A percentile compares a stretch with the other conserved stretches of the same genome.
Conservation (phyloP, 1,140 invertebrate genomes). For the Zaprionus vittiger region DNA sequence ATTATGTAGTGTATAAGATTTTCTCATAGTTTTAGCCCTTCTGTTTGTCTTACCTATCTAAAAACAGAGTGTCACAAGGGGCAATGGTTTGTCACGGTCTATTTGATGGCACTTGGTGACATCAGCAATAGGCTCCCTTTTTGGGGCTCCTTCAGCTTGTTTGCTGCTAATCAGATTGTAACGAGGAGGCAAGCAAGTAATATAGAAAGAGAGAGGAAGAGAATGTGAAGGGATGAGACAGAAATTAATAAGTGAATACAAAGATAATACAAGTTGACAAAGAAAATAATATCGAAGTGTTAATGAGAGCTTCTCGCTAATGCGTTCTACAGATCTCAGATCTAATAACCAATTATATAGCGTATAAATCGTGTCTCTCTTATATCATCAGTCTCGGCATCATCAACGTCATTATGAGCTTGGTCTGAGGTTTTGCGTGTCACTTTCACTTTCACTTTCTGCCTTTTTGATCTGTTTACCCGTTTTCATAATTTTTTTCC, state of each 20-base stretch:
- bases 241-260: conserved; percentile 1
- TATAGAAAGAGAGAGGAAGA: background rate
- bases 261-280: background rate
- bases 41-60: conserved; percentile 2
- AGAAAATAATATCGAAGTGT: background rate
- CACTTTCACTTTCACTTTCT: conserved; percentile 73
- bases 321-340: background rate
- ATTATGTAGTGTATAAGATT: conserved; percentile 17
- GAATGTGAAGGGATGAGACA: background rate
- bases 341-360: conserved; percentile 1
- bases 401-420: background rate
- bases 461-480: conserved; percentile 45
- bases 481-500: conserved; percentile 72
- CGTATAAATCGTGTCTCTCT: background rate
- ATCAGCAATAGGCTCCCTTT: conserved; percentile 48
- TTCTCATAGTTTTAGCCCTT: conserved; percentile 16
- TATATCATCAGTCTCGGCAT: conserved; percentile 27
- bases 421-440: conserved; percentile 50
- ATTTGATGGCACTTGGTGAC: conserved; percentile 63
- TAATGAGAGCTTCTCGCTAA: background rate
- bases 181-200: background rate
- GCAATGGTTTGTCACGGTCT: conserved; percentile 57
- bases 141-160: conserved; percentile 9
- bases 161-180: conserved; percentile 43
- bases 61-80: background rate